phyloP scores from a whole-genome alignment of 1,140 invertebrate species.

The Galleria mellonella region DNA sequence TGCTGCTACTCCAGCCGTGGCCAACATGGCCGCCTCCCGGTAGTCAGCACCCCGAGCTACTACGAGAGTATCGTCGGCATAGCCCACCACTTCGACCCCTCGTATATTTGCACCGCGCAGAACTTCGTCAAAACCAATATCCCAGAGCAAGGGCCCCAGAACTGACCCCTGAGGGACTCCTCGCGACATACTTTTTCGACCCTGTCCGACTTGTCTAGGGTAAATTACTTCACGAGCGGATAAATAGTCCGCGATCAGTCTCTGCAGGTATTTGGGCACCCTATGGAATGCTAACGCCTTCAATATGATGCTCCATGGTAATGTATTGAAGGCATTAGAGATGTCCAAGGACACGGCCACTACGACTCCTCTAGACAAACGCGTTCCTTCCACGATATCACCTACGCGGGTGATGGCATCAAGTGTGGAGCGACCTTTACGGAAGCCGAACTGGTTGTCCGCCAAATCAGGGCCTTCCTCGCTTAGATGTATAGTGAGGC shows the following conservation, averaged over 20 bases:
- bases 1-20: not conserved
- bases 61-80: not conserved
- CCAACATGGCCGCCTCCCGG: not conserved
- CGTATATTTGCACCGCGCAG: not conserved
- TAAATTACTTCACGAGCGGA: not conserved
- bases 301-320: constrained; percentile 3
- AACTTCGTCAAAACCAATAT: not conserved
- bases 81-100: not conserved
- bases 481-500: not conserved
- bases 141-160: too few species aligned
- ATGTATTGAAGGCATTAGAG: constrained; percentile 8
- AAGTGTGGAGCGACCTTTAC: not conserved
- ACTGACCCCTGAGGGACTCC: not conserved
- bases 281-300: not conserved
- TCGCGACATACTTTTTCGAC: not conserved
- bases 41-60: not conserved
- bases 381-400: too few species aligned
- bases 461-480: not conserved
- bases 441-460: not conserved
- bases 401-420: not conserved
- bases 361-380: too few species aligned
- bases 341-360: too few species aligned
- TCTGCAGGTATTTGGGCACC: not conserved
- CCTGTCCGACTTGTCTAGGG: not conserved
- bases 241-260: not conserved